Conservation (phyloP, 2,797 vertebrate species). For the Sciurus vulgaris region DNA sequence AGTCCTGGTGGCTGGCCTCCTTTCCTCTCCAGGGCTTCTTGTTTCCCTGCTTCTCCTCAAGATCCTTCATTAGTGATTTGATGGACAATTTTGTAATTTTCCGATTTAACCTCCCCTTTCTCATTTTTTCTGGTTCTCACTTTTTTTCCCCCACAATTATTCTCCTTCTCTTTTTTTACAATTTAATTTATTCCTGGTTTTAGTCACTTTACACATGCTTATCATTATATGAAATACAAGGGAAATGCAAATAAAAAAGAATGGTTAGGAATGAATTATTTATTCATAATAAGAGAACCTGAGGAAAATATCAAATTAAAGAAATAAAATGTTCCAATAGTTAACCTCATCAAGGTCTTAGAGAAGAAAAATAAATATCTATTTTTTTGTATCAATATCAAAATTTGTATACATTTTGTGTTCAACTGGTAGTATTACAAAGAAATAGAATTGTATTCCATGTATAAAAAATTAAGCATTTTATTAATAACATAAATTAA, state of each 20-base stretch:
- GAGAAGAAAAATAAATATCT: neutral
- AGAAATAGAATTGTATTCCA: neutral
- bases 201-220: neutral
- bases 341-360: neutral
- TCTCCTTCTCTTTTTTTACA: neutral
- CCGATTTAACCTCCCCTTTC: neutral
- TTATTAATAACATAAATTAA: neutral
- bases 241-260: neutral
- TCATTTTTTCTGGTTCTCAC: neutral
- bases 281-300: neutral
- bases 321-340: neutral
- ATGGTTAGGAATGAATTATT: neutral
- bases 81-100: neutral
- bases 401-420: neutral
- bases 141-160: neutral
- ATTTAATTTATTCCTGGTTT: constrained; percentile 1
- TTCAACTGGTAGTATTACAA: neutral
- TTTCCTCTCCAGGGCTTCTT: neutral
- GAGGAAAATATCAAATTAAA: neutral
- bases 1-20: neutral
- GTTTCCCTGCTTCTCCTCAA: neutral
- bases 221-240: neutral
- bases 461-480: neutral
- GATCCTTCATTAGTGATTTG: neutral
- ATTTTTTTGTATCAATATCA: neutral